Evolutionary conservation across 1,140 invertebrate genomes (phyloP).

Genomic region (Drosophila sp.): DNA sequence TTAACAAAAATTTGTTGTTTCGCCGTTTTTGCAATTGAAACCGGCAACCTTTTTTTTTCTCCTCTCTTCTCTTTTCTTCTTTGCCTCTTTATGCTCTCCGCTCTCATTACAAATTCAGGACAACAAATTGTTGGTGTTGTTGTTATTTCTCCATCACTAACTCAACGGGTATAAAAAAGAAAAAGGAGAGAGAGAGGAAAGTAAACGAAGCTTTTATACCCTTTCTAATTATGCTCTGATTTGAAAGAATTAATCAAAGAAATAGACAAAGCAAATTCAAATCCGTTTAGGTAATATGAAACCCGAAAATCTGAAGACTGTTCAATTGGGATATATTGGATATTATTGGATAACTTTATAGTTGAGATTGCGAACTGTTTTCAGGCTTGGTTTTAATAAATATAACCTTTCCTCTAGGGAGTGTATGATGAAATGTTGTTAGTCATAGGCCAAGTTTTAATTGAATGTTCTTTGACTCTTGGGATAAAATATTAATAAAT

Average conservation of each 20-base stretch:
- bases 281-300: no score
- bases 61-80: neutral
- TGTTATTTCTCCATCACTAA: conserved; percentile 6
- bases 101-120: conserved; percentile 55
- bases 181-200: no score
- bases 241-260: neutral
- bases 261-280: neutral
- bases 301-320: no score
- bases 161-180: neutral
- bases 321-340: no score
- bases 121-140: conserved; percentile 12
- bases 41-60: conserved; percentile 39
- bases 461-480: conserved; percentile 30
- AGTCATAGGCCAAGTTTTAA: conserved; percentile 55
- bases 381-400: no score
- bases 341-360: no score
- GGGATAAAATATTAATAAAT: conserved; percentile 54
- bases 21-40: conserved; percentile 46
- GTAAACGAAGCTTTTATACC: neutral
- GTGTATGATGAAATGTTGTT: conserved; percentile 30
- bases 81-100: neutral
- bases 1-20: conserved; percentile 37
- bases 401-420: conserved; percentile 33
- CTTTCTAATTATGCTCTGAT: neutral
- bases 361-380: neutral